These are phyloP conservation scores for Archips xylosteana DNA, from an alignment of 2,888 invertebrate genomes.

Conservation along the genomic window DNA sequence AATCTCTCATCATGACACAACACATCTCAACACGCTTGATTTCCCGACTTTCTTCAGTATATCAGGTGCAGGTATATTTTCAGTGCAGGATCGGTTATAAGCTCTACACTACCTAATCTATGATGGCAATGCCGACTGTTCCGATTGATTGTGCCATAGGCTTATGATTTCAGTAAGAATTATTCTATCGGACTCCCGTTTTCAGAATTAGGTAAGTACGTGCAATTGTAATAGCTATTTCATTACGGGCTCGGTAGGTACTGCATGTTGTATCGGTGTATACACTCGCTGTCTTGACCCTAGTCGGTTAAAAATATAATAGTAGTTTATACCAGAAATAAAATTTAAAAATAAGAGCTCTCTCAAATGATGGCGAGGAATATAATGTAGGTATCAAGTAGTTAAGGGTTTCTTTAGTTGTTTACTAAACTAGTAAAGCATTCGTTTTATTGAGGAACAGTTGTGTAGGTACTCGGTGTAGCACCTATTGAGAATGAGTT, in stretches of 20 bases:
- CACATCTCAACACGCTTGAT: background rate
- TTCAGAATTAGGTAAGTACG: slow-evolving; percentile 14
- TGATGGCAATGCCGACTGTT: slow-evolving; percentile 57
- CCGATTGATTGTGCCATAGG: slow-evolving; percentile 63
- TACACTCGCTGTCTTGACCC: no score
- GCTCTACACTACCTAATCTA: slow-evolving; percentile 53
- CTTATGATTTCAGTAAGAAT: slow-evolving; percentile 66
- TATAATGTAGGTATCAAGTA: no score
- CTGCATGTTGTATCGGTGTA: background rate
- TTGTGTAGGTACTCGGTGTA: no score
- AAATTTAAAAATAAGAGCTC: no score
- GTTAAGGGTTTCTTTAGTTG: no score
- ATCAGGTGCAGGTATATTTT: slow-evolving; percentile 3
- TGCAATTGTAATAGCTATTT: slow-evolving; percentile 2
- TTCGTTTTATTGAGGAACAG: no score
- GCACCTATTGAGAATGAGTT: no score
- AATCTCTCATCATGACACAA: no score
- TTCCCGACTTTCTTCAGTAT: background rate
- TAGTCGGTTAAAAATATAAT: no score
- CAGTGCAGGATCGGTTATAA: slow-evolving; percentile 3
- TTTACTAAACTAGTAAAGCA: no score
- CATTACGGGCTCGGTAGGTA: background rate
- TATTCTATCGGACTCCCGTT: slow-evolving; percentile 50
- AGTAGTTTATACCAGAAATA: no score
- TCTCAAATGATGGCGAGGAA: no score